Evolutionary conservation across 2,888 invertebrate species (phyloP).

Genomic region (Drosophila pegasa): DNA sequence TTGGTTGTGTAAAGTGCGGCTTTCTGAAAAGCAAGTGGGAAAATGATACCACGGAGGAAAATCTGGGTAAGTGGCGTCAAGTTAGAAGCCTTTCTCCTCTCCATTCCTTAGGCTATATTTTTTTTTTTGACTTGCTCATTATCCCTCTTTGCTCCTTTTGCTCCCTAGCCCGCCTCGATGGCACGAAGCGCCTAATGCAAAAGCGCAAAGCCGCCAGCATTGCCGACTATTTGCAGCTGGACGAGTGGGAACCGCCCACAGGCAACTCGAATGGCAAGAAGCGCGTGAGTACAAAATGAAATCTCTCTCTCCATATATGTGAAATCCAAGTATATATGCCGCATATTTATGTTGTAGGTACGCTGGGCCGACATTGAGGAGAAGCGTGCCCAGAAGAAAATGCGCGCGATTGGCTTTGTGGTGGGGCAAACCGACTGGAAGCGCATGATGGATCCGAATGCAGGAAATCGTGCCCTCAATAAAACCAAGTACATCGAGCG

Average conservation of each 20-base stretch:
- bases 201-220: slow-evolving; percentile 88
- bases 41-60: slow-evolving; percentile 91
- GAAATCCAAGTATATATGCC: too few species aligned
- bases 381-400: slow-evolving; percentile 94
- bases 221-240: slow-evolving; percentile 95
- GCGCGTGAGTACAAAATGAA: slow-evolving; percentile 88
- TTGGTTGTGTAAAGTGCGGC: slow-evolving; percentile 72
- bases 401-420: slow-evolving; percentile 97
- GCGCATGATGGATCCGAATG: slow-evolving; percentile 96
- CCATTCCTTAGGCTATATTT: too few species aligned
- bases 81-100: neutral
- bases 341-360: slow-evolving; percentile 88
- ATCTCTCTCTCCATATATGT: too few species aligned
- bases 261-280: slow-evolving; percentile 92
- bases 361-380: slow-evolving; percentile 99
- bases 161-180: slow-evolving; percentile 95
- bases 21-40: slow-evolving; percentile 92
- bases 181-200: slow-evolving; percentile 89
- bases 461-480: slow-evolving; percentile 95
- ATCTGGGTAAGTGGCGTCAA: slow-evolving; percentile 90
- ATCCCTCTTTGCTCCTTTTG: neutral
- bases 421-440: slow-evolving; percentile 99
- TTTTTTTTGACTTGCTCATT: neutral
- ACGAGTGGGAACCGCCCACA: slow-evolving; percentile 89
- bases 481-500: slow-evolving; percentile 96